phyloP scores from a whole-genome alignment of 2,113 vertebrate genomes.

The Petrocephalus zakoni region DNA sequence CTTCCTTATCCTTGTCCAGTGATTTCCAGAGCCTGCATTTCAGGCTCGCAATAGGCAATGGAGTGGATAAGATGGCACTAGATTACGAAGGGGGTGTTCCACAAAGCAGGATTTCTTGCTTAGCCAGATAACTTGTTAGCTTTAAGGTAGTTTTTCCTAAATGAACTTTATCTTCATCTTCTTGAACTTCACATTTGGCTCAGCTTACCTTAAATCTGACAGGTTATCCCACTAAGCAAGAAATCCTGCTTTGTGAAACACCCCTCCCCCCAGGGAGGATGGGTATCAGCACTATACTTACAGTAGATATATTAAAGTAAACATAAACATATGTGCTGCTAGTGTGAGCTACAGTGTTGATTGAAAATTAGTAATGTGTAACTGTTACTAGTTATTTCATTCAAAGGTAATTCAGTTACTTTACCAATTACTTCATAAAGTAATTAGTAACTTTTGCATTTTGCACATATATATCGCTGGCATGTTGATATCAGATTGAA shows the following conservation, averaged over 20 bases:
- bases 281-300: not conserved
- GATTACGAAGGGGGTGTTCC: not conserved
- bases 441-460: not conserved
- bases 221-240: not conserved
- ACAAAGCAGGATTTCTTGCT: not conserved
- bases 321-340: not conserved
- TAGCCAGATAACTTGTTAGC: not conserved
- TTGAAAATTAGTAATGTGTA: not conserved
- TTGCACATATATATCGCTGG: not conserved
- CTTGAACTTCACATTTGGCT: not conserved
- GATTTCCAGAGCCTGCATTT: not conserved
- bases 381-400: not conserved
- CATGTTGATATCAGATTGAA: not conserved
- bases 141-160: not conserved
- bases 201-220: not conserved
- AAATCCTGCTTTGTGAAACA: not conserved
- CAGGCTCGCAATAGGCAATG: not conserved
- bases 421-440: not conserved
- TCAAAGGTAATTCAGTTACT: not conserved
- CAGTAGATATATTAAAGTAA: not conserved
- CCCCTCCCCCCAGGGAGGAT: not conserved
- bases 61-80: not conserved
- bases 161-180: not conserved
- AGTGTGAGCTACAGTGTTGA: not conserved
- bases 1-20: slow-evolving; percentile 11